These are phyloP conservation scores for Chaetoderma sp. DNA, from an alignment of 2,888 invertebrate species.

Conservation along the genomic window DNA sequence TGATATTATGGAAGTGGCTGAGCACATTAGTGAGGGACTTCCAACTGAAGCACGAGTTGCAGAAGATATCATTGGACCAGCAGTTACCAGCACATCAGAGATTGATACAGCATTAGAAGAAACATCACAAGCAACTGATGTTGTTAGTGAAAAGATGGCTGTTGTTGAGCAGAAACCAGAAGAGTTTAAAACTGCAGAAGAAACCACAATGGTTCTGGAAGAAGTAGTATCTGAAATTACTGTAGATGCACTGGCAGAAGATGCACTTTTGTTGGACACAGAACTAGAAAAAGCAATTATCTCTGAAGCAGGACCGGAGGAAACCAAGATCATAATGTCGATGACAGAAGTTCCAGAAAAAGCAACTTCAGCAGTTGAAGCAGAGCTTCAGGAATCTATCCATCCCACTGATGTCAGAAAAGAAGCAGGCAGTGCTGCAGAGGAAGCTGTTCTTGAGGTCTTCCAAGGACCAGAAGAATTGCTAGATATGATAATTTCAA, in stretches of 20 bases:
- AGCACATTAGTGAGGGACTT: neutral
- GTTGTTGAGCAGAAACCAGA: conserved; percentile 33
- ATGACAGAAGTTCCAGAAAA: no score
- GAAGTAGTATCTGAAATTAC: neutral
- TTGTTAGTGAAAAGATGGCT: conserved; percentile 3
- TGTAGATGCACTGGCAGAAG: neutral
- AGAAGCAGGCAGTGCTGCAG: neutral
- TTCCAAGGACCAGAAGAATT: neutral
- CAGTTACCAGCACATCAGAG: neutral
- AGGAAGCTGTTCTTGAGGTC: neutral
- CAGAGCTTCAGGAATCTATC: neutral
- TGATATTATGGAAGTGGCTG: neutral
- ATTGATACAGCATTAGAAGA: neutral
- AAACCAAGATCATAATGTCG: no score
- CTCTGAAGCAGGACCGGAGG: no score
- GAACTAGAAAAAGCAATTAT: no score
- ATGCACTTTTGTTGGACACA: no score
- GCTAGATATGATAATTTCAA: no score
- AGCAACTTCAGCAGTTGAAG: no score
- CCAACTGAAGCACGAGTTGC: neutral
- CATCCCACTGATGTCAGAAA: neutral
- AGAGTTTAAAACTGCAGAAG: neutral
- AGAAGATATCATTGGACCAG: conserved; percentile 19
- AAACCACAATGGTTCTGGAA: neutral
- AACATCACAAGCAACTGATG: no score